Evolutionary conservation across 1,140 invertebrate genomes (phyloP), one percentile per base, ranked within the genome.

Genomic region (Cyphomyrmex costatus): DNA sequence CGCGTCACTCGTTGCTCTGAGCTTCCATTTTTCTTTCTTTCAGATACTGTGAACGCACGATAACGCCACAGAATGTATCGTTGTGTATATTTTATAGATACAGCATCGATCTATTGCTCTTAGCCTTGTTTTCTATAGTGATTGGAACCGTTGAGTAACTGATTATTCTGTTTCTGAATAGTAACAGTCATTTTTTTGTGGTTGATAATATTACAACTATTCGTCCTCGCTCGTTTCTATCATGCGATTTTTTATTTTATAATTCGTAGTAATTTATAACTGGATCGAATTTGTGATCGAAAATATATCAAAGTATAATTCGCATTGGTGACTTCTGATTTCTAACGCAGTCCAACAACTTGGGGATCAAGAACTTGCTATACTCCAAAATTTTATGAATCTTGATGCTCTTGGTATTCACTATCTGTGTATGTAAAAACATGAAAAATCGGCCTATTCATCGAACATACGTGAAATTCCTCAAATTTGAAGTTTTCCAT

Each of bases 391-490:
- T 33, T 68, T 80, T 27, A n/a, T 46, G 33, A 49, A 73, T 82
- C 46, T 66, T 24, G 27, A n/a, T 4, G 12, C 53, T 84, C 16
- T 36, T 70, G 1, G 12, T 42, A 42, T 42, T 42, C 36, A 42
- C 10, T 8, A 42, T 42, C 36, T 2, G 36, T 42, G 36, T 42
- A 42, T 42, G 36, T 8, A 1, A 83, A 73, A 4, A 5, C 24
- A n/a, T 6, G n/a, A 6, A 63, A 30, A 6, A 85, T 63, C 16
- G 12, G 5, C 14, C 33, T 24, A 58, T 21, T 66, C 19, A 10
- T 49, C 16, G 42, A 27, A 33, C 30, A 85, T 51, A 85, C 12
- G 60, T 66, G 33, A 30, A 21, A 85, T 79, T 85, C 42, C 60
- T 80, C 7, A 82, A 73, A 7, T 58, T 82, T 71, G 33, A 53